Percentiles rank a stretch among this genome's conserved stretches.
phyloP scores from a whole-genome alignment of 1,140 invertebrate genomes.

The Aphelenchoides fujianensis region DNA sequence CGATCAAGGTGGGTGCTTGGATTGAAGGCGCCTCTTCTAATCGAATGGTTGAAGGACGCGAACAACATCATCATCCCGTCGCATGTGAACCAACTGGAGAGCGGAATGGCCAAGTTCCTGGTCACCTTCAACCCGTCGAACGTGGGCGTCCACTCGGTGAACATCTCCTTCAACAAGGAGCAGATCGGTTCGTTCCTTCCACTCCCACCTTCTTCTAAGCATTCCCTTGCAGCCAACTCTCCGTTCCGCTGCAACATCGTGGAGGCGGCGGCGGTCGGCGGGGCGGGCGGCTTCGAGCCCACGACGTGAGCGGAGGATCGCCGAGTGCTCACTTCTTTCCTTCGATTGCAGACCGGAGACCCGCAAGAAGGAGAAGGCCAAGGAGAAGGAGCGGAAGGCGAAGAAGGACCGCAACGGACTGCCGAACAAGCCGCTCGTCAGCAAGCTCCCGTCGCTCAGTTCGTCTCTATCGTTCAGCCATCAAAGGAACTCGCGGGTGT shows the following conservation, averaged over 20 bases:
- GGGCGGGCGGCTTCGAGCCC: slow-evolving; percentile 3
- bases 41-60: slow-evolving; percentile 52
- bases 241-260: slow-evolving; percentile 17
- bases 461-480: too few relatives aligned
- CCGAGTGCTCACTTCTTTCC: slow-evolving; percentile 3
- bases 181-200: too few relatives aligned
- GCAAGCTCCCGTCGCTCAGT: slow-evolving; percentile 78
- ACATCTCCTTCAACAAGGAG: slow-evolving; percentile 65
- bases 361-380: slow-evolving; percentile 27
- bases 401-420: slow-evolving; percentile 63
- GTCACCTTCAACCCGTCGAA: slow-evolving; percentile 64
- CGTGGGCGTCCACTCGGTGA: slow-evolving; percentile 62
- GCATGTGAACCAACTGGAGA: slow-evolving; percentile 58
- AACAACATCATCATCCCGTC: slow-evolving; percentile 55
- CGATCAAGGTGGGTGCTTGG: slow-evolving; percentile 62
- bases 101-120: slow-evolving; percentile 63
- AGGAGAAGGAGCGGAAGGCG: slow-evolving; percentile 43
- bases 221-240: too few relatives aligned
- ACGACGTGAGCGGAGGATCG: slow-evolving; percentile 25
- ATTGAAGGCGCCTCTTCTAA: slow-evolving; percentile 56
- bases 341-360: slow-evolving; percentile 23
- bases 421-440: slow-evolving; percentile 79
- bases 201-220: too few relatives aligned
- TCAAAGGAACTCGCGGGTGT: too few relatives aligned
- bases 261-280: slow-evolving; percentile 22